These are phyloP conservation scores for Pemphigus obesinymphae DNA, from an alignment of 1,140 invertebrate genomes.

Conservation along the genomic window DNA sequence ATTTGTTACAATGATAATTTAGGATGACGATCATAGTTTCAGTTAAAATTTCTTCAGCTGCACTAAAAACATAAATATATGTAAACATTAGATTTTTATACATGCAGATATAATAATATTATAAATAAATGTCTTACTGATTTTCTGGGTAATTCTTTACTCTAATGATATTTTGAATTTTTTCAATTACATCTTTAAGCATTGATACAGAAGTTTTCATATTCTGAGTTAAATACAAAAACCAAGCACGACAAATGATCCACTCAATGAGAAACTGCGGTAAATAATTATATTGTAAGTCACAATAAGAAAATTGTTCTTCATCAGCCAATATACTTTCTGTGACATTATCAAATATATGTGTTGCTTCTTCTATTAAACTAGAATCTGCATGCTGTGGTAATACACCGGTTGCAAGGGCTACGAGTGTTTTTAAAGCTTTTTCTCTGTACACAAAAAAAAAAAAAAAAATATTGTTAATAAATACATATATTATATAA, in stretches of 20 bases:
- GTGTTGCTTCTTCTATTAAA: slow-evolving; percentile 1
- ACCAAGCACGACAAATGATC: slow-evolving; percentile 56
- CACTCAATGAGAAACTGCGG: slow-evolving; percentile 53
- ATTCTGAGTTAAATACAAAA: slow-evolving; percentile 52
- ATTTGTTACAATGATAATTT: slow-evolving; percentile 36
- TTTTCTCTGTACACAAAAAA: slow-evolving; percentile 44
- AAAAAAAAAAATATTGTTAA: background rate
- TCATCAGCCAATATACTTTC: background rate
- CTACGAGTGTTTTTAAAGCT: slow-evolving; percentile 40
- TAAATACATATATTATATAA: background rate
- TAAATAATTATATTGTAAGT: slow-evolving; percentile 6
- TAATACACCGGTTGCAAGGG: slow-evolving; percentile 47
- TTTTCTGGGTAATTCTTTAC: background rate
- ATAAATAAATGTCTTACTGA: slow-evolving; percentile 19
- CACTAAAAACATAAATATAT: background rate
- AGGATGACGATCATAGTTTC: slow-evolving; percentile 25
- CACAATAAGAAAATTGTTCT: slow-evolving; percentile 6
- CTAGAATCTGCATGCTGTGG: slow-evolving; percentile 43
- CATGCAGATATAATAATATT: background rate
- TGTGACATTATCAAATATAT: slow-evolving; percentile 4
- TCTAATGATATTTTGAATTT: slow-evolving; percentile 1
- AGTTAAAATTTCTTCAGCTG: slow-evolving; percentile 25
- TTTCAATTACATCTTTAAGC: slow-evolving; percentile 49
- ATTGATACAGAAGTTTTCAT: slow-evolving; percentile 48
- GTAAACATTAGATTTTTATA: background rate